Evolutionary conservation across 2,888 invertebrate species (phyloP), one percentile per base, ranked within the genome.

Genomic region (Eilema griseolum): DNA sequence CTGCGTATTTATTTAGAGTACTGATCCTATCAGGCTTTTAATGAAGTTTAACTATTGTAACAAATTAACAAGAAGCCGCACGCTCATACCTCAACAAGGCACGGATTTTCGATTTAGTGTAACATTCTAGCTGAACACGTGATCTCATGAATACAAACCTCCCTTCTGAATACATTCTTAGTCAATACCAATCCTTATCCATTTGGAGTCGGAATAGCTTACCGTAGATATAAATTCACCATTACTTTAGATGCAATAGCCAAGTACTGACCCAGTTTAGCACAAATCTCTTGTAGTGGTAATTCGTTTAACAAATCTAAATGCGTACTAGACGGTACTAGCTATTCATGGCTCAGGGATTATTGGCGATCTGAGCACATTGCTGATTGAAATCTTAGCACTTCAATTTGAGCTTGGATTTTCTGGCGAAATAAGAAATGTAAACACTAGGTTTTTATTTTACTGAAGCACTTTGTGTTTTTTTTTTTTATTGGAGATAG

Each of bases 301-400:
- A 41, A 66, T 70, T 70, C 66, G 62, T 63, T 59, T 66, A 70
- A 70, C 70, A 70, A 70, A 70, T 70, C 70, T 28, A 67, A 70
- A 66, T 62, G 70, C 57, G 60, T 61, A 62, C 37, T 61, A 66
- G 61, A 59, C 52, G 62, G 56, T 31, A 24, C 66, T 66, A 70
- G 52, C 57, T 56, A 67, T 70, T 70, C 70, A 70, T 37, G 66
- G 66, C 46, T 57, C 62, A 41, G 56, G 66, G 66, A 70, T 70
- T 70, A 70, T 70, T 62, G 70, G 59, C 70, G 66, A 70, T 66
- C 59, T 46, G 57, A 66, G 37, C 61, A 56, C 70, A 66, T 66
- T 70, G 62, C 66, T 66, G 70, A 70, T 70, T 70, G 62, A 70
- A 70, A 63, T 70, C 70, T 70, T 70, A 70, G 62, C 70, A 67